phyloP scores from a whole-genome alignment of 2,113 vertebrate species.

The Isurus oxyrinchus region DNA sequence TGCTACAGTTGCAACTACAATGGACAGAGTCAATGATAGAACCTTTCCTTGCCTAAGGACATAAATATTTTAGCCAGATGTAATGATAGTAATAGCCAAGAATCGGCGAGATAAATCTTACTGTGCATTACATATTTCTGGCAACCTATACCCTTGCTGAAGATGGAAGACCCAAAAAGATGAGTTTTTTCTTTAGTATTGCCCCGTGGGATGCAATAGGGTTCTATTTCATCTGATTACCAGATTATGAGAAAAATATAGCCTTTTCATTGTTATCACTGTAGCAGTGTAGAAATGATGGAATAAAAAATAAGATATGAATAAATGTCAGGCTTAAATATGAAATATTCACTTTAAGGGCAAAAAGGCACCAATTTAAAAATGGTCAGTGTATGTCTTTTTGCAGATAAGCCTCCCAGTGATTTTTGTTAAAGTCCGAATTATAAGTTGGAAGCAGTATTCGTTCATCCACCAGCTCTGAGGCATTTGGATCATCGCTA shows the following conservation, averaged over 20 bases:
- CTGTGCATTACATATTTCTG: slow-evolving; percentile 45
- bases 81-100: slow-evolving; percentile 49
- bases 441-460: slow-evolving; percentile 6
- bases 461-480: not conserved
- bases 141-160: slow-evolving; percentile 39
- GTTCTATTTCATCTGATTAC: slow-evolving; percentile 38
- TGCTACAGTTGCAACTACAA: slow-evolving; percentile 47
- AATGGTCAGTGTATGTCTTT: slow-evolving; percentile 19
- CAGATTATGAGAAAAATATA: slow-evolving; percentile 23
- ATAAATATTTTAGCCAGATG: slow-evolving; percentile 48
- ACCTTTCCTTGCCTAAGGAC: slow-evolving; percentile 51
- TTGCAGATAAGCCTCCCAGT: slow-evolving; percentile 39
- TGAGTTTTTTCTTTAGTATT: slow-evolving; percentile 37
- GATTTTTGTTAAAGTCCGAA: not conserved
- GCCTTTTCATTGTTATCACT: slow-evolving; percentile 38
- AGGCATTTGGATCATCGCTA: not conserved
- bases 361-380: slow-evolving; percentile 37
- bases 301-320: slow-evolving; percentile 39
- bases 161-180: slow-evolving; percentile 44
- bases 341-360: slow-evolving; percentile 36
- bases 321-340: not conserved
- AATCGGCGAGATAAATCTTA: slow-evolving; percentile 50
- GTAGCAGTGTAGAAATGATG: slow-evolving; percentile 36
- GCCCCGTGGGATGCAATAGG: slow-evolving; percentile 38
- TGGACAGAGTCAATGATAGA: slow-evolving; percentile 52